Conservation (phyloP, 2,888 invertebrate species). For the Nineta flava region DNA sequence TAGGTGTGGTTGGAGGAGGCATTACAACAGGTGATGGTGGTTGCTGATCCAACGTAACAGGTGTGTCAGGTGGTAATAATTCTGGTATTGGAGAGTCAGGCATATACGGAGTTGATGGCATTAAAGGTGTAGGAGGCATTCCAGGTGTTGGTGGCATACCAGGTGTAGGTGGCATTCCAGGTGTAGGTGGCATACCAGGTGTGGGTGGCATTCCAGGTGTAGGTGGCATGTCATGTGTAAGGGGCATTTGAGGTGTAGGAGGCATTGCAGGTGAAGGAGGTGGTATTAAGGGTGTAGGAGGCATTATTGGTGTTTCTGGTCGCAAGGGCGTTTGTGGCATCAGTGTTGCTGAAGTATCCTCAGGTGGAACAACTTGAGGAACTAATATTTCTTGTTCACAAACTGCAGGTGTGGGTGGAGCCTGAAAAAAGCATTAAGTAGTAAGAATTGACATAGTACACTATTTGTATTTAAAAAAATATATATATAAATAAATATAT, state of each 20-base stretch:
- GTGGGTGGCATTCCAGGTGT: constrained; percentile 20
- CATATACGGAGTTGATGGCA: constrained; percentile 21
- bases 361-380: constrained; percentile 18
- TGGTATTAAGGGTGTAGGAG: constrained; percentile 15
- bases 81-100: constrained; percentile 13
- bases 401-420: constrained; percentile 1
- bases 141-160: constrained; percentile 35
- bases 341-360: constrained; percentile 21
- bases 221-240: constrained; percentile 15
- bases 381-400: constrained; percentile 18
- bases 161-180: constrained; percentile 20
- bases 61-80: constrained; percentile 13
- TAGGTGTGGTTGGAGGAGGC: constrained; percentile 19
- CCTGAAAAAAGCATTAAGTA: too few relatives aligned
- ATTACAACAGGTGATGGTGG: constrained; percentile 8
- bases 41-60: constrained; percentile 3
- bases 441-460: too few relatives aligned
- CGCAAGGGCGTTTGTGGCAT: constrained; percentile 21
- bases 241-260: constrained; percentile 9
- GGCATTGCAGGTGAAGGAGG: constrained; percentile 14
- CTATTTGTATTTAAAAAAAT: too few relatives aligned
- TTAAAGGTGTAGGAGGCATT: constrained; percentile 12
- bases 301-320: constrained; percentile 20
- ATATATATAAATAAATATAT: too few relatives aligned
- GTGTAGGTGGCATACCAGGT: constrained; percentile 21